Conservation (phyloP, 2,888 invertebrate genomes). For the Oscheius sp. region DNA sequence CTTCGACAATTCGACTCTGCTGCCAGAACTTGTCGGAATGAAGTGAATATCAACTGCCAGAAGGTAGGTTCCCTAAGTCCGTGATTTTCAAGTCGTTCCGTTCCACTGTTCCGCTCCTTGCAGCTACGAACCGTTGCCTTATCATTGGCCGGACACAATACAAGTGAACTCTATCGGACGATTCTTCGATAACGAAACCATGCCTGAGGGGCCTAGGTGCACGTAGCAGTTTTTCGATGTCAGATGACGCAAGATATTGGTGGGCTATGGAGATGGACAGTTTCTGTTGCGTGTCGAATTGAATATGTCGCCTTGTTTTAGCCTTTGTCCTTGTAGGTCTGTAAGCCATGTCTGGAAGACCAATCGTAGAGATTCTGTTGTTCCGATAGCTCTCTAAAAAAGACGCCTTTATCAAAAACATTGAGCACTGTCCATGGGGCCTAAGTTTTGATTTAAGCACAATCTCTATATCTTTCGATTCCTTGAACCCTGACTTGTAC, state of each 20-base stretch:
- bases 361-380: no score
- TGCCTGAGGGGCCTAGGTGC: neutral
- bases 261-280: no score
- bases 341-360: no score
- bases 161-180: constrained; percentile 12
- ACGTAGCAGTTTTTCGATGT: constrained; percentile 3
- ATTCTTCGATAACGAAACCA: constrained; percentile 19
- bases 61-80: constrained; percentile 38
- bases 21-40: constrained; percentile 57
- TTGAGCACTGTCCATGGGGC: no score
- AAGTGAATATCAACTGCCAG: constrained; percentile 63
- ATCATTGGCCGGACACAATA: neutral
- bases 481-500: no score
- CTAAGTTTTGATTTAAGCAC: no score
- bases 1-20: constrained; percentile 59
- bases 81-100: neutral
- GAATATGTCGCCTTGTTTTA: no score
- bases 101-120: constrained; percentile 1
- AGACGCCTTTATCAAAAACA: no score
- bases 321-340: no score
- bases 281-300: no score
- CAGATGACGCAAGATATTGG: neutral
- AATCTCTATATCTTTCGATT: no score
- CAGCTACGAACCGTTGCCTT: constrained; percentile 16
- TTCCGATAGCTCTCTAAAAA: no score